These are phyloP conservation scores for Hemitrygon akajei DNA, from an alignment of 2,797 vertebrate species.

Conservation along the genomic window DNA sequence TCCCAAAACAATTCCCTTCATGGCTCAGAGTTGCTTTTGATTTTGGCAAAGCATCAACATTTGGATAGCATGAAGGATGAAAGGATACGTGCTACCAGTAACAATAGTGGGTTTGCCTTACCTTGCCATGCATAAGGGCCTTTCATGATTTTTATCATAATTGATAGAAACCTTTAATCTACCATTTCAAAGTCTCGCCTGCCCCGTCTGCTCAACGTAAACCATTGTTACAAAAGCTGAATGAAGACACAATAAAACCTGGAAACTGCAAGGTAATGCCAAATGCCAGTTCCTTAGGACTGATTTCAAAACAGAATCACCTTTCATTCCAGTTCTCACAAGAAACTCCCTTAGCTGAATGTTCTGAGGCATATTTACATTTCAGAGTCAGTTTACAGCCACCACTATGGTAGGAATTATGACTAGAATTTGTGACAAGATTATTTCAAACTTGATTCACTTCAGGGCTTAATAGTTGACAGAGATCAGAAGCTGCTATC, in stretches of 20 bases:
- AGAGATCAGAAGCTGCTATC: not conserved
- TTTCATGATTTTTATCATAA: slow-evolving; percentile 4
- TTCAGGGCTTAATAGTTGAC: not conserved
- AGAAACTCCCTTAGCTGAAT: not conserved
- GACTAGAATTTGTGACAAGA: not conserved
- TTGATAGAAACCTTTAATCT: slow-evolving; percentile 17
- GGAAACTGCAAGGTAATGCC: not conserved
- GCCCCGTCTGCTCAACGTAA: not conserved
- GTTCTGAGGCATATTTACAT: not conserved
- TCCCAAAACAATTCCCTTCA: not conserved
- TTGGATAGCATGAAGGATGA: not conserved
- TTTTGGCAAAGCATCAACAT: not conserved
- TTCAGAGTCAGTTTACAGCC: not conserved
- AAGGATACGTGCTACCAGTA: not conserved
- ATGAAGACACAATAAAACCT: slow-evolving; percentile 19
- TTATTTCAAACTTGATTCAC: not conserved
- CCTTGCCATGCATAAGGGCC: not conserved
- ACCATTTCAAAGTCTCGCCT: not conserved
- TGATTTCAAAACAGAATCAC: slow-evolving; percentile 13
- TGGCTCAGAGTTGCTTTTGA: not conserved
- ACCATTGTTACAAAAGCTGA: slow-evolving; percentile 1
- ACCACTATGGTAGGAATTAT: not conserved
- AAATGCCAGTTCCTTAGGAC: not conserved
- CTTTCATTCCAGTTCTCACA: not conserved
- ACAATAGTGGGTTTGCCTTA: not conserved